Conservation (phyloP, 2,113 vertebrate species). For the Laticauda laticaudata region DNA sequence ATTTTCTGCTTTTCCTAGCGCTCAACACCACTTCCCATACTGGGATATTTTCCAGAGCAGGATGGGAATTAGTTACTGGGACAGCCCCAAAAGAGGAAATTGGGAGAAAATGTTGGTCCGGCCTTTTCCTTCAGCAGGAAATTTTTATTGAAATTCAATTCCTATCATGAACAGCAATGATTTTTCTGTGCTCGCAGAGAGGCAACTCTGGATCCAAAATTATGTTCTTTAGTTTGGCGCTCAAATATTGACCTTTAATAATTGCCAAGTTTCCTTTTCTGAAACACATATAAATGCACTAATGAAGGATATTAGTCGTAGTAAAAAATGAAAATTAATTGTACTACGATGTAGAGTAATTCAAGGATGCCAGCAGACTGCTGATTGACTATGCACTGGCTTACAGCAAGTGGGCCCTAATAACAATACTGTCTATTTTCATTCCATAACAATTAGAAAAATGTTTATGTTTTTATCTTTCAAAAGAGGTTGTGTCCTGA, state of each 20-base stretch:
- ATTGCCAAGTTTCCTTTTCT: constrained; percentile 60
- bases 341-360: constrained; percentile 58
- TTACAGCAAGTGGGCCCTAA: constrained; percentile 48
- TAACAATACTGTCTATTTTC: constrained; percentile 51
- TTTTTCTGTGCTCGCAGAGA: not conserved
- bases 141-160: not conserved
- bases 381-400: constrained; percentile 72
- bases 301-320: constrained; percentile 59
- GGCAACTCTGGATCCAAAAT: not conserved
- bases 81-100: not conserved
- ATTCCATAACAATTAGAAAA: constrained; percentile 43
- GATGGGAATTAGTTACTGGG: not conserved
- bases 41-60: not conserved
- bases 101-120: not conserved
- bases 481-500: constrained; percentile 40
- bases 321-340: constrained; percentile 49
- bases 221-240: constrained; percentile 62
- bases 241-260: constrained; percentile 70
- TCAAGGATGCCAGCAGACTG: constrained; percentile 68
- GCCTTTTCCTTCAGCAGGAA: not conserved
- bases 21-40: not conserved
- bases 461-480: constrained; percentile 52
- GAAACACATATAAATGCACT: constrained; percentile 66
- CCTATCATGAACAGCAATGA: not conserved
- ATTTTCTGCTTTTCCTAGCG: not conserved